phyloP scores from a whole-genome alignment of 2,888 invertebrate genomes.

The Lithophane semibrunnea region DNA sequence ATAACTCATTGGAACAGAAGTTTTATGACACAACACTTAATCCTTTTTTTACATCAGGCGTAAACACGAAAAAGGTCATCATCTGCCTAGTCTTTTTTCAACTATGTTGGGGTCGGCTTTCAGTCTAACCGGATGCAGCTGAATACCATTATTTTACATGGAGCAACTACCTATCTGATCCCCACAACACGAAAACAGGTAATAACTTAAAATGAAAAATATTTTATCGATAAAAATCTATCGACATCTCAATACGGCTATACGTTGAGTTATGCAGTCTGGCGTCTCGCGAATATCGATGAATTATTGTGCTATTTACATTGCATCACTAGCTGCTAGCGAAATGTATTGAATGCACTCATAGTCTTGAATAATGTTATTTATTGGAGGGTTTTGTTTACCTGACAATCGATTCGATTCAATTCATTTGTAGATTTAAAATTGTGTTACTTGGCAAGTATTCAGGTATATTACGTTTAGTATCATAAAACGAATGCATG shows the following conservation, averaged over 20 bases:
- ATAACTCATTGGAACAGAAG: not conserved
- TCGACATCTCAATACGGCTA: conserved; percentile 59
- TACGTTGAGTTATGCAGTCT: conserved; percentile 84
- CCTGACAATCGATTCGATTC: conserved; percentile 36
- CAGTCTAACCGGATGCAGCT: too few species aligned
- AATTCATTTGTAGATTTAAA: not conserved
- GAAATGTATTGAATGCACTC: conserved; percentile 66
- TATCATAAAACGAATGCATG: not conserved
- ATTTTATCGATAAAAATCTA: conserved; percentile 60
- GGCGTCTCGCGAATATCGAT: conserved; percentile 83
- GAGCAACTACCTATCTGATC: too few species aligned
- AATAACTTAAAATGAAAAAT: not conserved
- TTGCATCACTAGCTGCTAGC: conserved; percentile 80
- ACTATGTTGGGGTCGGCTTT: too few species aligned
- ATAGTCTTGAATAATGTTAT: conserved; percentile 62
- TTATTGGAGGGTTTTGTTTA: conserved; percentile 49
- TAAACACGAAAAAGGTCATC: not conserved
- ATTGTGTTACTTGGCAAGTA: not conserved
- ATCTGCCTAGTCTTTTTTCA: too few species aligned
- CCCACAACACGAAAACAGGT: not conserved
- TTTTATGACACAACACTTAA: not conserved
- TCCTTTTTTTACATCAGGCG: not conserved
- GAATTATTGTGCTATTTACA: conserved; percentile 86
- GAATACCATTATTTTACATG: too few species aligned
- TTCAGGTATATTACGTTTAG: not conserved